Base-by-base conservation (phyloP, 92 coral and sea anemone genomes). In the Epizoanthus fatuus region DNA sequence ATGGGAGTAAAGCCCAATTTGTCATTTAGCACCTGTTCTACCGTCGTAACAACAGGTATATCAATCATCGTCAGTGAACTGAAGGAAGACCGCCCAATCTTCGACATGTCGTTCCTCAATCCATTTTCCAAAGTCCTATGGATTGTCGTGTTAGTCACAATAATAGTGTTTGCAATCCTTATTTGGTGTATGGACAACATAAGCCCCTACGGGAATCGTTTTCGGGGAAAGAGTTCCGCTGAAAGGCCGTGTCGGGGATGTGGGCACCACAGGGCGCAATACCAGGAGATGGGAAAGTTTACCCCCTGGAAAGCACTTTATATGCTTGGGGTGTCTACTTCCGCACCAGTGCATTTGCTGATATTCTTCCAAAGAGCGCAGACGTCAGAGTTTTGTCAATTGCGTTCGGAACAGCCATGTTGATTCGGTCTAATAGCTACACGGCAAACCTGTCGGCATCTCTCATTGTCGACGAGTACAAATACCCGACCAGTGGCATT, bases 391-490 rank as follows among this genome's bases (percentile, higher is more conserved):
- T 64, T 11, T 9, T 11, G 44, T 64, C 69, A 5, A 32, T 64
- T 11, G 69, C 69, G 6, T 64, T 64, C 44, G 69, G 44, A 64
- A 9, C 69, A 20, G 69, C 69, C 69, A 64, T 32, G 69, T 13
- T 64, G 69, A 29, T 64, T 7, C 7, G 32, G n/a, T 64, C 69
- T 3, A 64, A 64, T 39, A 64, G 44, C 69, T 64, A 64, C 44
- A 64, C 69, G 17, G 69, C 69, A 1, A 64, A 64, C 69, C 69
- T 64, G 5, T 64, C 69, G 69, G 69, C 69, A 11, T 64, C 69
- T 1, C 69, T 64, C 44, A 64, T 64, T 64, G 44, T 64, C 16
- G 69, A 64, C 69, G 44, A 25, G 44, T 64, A 64, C 22, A 64
- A 64, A 12, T 64, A 64, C 69, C 69, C 69, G 11, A 64, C 69